Percentiles rank a stretch among this genome's conserved stretches.
These are phyloP conservation scores for Macrocentrus cingulum DNA, from an alignment of 1,140 invertebrate species.

Conservation along the genomic window DNA sequence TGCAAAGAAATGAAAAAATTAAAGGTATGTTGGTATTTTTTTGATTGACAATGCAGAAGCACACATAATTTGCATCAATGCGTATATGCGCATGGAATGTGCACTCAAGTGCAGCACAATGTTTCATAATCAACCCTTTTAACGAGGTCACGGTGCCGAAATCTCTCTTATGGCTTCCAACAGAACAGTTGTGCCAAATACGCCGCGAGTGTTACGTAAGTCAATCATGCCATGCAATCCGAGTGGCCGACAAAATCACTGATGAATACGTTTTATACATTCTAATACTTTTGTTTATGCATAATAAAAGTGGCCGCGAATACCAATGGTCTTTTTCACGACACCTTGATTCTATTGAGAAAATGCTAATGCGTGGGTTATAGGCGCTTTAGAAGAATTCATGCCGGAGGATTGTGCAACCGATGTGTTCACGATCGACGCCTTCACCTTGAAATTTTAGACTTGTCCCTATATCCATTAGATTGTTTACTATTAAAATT, in stretches of 20 bases:
- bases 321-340: no score
- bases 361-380: no score
- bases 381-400: no score
- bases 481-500: no score
- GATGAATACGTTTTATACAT: no score
- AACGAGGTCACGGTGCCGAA: slow-evolving; percentile 26
- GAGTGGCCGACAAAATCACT: not conserved
- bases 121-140: slow-evolving; percentile 28
- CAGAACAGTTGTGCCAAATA: slow-evolving; percentile 1
- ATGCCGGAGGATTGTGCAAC: no score
- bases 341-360: no score
- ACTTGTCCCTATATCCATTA: no score
- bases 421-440: not conserved
- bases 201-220: slow-evolving; percentile 20
- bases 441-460: slow-evolving; percentile 19
- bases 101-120: not conserved
- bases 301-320: no score
- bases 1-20: not conserved
- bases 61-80: slow-evolving; percentile 24
- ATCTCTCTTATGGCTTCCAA: slow-evolving; percentile 24
- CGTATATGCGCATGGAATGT: not conserved
- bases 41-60: no score
- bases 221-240: slow-evolving; percentile 14
- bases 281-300: no score
- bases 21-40: no score